Evolutionary conservation across 2,888 invertebrate genomes (phyloP), one percentile per base, ranked within the genome.

Genomic region (Luperina nickerlii): DNA sequence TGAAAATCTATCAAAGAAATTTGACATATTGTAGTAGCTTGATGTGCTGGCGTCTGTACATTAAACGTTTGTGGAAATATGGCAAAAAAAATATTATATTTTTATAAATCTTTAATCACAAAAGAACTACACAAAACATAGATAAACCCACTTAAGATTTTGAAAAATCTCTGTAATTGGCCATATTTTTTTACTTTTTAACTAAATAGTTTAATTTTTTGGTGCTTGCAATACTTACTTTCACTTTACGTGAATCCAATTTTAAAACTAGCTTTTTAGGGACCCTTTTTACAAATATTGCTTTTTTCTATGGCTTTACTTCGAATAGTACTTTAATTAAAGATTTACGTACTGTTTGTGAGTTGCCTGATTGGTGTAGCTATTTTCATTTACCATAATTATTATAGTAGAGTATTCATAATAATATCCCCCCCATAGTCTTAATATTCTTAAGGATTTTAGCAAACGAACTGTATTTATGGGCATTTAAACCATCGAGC

Each of bases 161-260:
- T 62, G 0, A 3, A 62, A 76, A 70, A 76, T 79, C 77, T 83
- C 60, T 78, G 32, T 71, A 73, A 87, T 90, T 73, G 86, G 90
- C 90, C 90, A 90, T 90, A 90, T 80, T 83, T 84, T 82, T 81
- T 72, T 81, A 42, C 69, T 20, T 82, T 80, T 81, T 79, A 73
- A 81, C 82, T 82, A 79, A 78, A 68, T 84, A 85, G 54, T 82
- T 82, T 82, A 70, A 67, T 72, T 82, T 85, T 85, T 89, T 90
- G 90, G 89, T 89, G 89, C 89, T 90, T 89, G 89, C 90, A 83
- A 88, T 87, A 90, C 89, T 89, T 82, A 89, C 79, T 81, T 72
- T 83, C 82, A 88, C 81, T n/a, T 82, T 76, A 70, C 80, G 87
- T 88, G 89, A 90, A 85, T 85, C 65, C 68, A 74, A 70, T 86